These are phyloP conservation scores for Alligator mississippiensis DNA, from an alignment of 2,113 vertebrate genomes.

Conservation along the genomic window DNA sequence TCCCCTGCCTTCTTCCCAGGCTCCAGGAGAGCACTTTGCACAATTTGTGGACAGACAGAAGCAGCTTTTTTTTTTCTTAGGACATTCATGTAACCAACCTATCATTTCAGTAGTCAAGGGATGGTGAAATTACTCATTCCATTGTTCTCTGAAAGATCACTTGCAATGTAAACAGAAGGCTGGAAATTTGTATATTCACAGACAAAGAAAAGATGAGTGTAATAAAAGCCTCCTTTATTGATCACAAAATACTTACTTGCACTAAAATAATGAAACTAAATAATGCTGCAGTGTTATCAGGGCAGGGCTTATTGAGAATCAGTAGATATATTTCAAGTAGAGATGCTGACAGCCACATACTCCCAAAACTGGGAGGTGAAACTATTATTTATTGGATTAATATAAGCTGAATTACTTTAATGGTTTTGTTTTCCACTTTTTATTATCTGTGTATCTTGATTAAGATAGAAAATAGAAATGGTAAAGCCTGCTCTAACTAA, in stretches of 20 bases:
- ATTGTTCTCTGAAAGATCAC: not conserved
- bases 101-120: not conserved
- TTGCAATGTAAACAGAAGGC: not conserved
- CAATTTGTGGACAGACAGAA: not conserved
- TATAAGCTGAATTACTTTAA: not conserved
- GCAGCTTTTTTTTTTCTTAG: not conserved
- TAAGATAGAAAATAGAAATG: conserved; percentile 9
- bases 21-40: not conserved
- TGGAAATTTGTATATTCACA: not conserved
- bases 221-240: not conserved
- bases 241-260: not conserved
- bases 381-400: not conserved
- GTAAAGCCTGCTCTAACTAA: not conserved
- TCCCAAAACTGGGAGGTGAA: not conserved
- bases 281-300: not conserved
- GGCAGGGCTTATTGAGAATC: not conserved
- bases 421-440: not conserved
- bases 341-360: not conserved
- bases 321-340: not conserved
- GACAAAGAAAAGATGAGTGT: not conserved
- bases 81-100: not conserved
- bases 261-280: not conserved
- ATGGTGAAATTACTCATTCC: not conserved
- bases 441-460: not conserved
- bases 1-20: not conserved